A percentile compares a stretch with the other conserved stretches of the same genome.
Evolutionary conservation across 2,797 vertebrate species (phyloP).

Genomic region (Otolemur crassicaudatus): DNA sequence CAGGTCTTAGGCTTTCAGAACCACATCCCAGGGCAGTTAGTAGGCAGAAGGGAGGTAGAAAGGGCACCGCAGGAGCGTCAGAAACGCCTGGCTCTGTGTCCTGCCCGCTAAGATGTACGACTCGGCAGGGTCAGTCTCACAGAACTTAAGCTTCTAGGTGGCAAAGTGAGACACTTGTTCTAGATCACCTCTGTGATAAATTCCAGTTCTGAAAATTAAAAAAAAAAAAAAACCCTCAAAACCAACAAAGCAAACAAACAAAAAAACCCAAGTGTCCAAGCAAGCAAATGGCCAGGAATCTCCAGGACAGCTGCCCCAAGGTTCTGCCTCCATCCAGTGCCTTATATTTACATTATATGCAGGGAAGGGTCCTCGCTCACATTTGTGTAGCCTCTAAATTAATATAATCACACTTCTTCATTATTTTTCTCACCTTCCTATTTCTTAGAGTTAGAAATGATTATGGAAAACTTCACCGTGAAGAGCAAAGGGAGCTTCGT

Average conservation of each 20-base stretch:
- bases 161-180: not conserved
- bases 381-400: not conserved
- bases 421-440: not conserved
- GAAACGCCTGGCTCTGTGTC: too few relatives aligned
- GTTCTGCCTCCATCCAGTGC: not conserved
- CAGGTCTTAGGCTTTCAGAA: not conserved
- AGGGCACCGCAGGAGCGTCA: too few relatives aligned
- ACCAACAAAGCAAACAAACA: too few relatives aligned
- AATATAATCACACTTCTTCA: not conserved
- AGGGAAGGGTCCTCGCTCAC: not conserved
- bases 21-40: not conserved
- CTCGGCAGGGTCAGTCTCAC: not conserved
- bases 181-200: not conserved
- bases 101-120: not conserved
- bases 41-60: not conserved
- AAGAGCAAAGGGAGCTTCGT: not conserved
- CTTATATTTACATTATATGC: not conserved
- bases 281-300: accelerated
- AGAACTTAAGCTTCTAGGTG: not conserved
- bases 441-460: not conserved
- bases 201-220: not conserved
- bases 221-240: not conserved
- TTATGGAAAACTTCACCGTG: not conserved
- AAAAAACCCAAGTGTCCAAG: not conserved
- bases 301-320: too few relatives aligned